These are phyloP conservation scores for Numida meleagris DNA, from an alignment of 2,113 vertebrate genomes.

Conservation along the genomic window DNA sequence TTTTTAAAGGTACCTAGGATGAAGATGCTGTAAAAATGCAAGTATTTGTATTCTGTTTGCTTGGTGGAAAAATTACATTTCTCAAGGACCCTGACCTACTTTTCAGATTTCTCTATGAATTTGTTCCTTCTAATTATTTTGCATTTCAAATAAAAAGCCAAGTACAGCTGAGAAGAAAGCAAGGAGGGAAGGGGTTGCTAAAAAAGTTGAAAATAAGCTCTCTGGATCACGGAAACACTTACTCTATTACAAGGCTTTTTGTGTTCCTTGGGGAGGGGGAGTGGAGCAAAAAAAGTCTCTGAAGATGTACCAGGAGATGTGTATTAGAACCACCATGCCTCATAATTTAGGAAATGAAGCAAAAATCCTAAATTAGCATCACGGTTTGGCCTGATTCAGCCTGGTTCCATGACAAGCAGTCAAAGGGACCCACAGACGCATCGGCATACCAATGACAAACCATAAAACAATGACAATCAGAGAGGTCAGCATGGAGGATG, in stretches of 20 bases:
- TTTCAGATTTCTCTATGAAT: not conserved
- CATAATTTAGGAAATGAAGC: not conserved
- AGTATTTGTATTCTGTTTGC: not conserved
- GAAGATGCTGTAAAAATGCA: not conserved
- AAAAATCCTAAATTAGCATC: not conserved
- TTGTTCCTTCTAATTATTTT: not conserved
- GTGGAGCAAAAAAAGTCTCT: not conserved
- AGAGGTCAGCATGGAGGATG: not conserved
- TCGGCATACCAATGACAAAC: too few relatives aligned
- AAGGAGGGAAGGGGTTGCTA: not conserved
- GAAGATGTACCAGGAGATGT: not conserved
- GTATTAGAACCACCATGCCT: not conserved
- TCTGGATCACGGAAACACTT: not conserved
- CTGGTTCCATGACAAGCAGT: too few relatives aligned
- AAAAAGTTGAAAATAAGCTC: not conserved
- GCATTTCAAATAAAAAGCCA: not conserved
- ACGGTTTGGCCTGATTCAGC: too few relatives aligned
- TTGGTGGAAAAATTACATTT: slow-evolving; percentile 1
- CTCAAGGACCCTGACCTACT: slow-evolving; percentile 10
- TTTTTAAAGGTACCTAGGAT: not conserved
- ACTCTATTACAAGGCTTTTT: not conserved
- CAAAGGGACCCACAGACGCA: too few relatives aligned
- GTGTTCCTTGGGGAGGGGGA: not conserved
- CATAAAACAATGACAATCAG: too few relatives aligned
- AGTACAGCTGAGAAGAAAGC: not conserved